Conservation (phyloP, 1,140 invertebrate genomes). For the Araneus ventricosus region DNA sequence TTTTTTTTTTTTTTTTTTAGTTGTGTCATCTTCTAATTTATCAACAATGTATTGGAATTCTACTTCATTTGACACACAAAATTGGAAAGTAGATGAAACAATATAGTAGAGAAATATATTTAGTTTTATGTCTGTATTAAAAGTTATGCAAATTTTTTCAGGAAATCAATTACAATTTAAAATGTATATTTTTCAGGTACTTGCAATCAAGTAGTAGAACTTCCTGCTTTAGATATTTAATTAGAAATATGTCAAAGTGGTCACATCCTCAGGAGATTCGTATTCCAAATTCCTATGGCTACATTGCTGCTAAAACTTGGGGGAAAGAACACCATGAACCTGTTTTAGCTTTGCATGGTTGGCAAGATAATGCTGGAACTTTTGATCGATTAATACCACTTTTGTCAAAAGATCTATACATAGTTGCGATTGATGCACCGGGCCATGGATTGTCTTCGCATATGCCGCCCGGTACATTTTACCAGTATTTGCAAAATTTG, state of each 20-base stretch:
- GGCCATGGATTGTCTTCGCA: conserved; percentile 90
- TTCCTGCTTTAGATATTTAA: not conserved
- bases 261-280: conserved; percentile 80
- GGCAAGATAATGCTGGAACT: conserved; percentile 92
- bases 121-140: not conserved
- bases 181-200: not conserved
- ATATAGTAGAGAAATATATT: too few relatives aligned
- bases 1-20: too few relatives aligned
- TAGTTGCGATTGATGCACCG: conserved; percentile 80
- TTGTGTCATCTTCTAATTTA: too few relatives aligned
- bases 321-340: conserved; percentile 83
- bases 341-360: conserved; percentile 88
- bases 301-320: conserved; percentile 87
- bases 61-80: too few relatives aligned
- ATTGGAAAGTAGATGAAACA: too few relatives aligned
- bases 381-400: conserved; percentile 90
- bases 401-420: conserved; percentile 79
- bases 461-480: conserved; percentile 87
- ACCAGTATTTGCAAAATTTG: conserved; percentile 87
- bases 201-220: not conserved
- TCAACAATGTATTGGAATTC: too few relatives aligned
- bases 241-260: conserved; percentile 29
- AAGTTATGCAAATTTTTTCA: not conserved
- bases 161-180: not conserved
- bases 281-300: conserved; percentile 89